Evolutionary conservation across 2,888 invertebrate genomes (phyloP), one percentile per base, ranked within the genome.

Genomic region (Drosophila flavopinicola): DNA sequence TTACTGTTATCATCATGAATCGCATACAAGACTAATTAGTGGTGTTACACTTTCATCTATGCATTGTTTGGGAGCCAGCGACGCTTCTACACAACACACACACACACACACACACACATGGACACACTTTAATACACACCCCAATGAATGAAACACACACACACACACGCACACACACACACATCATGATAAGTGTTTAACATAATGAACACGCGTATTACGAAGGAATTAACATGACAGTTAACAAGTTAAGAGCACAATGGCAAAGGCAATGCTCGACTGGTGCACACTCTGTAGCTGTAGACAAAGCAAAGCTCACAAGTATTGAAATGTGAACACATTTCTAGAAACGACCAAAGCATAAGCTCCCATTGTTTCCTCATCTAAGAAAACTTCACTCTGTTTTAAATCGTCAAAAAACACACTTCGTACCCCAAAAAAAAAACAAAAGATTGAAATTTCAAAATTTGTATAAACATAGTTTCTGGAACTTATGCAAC

Each of bases 1-100:
- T 84, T 87, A 79, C 86, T 85, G 87, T 85, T 84, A 87, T 84
- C 84, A 77, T 85, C 85, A 87, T 84, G 87, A 87, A 79, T 87
- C 87, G 84, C 80, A 87, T 69, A 79, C 78, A 75, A 57, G 66
- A 73, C 84, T 84, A 84, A 84, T 84, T 84, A 84, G 85, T 83
- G 71, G 77, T 85, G n/a, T 17, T 85, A 87, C 79, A 73, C 79
- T 85, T 85, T 82, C 83, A 71, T 79, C 77, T 83, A 68, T 57
- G 48, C 45, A 83, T 75, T 77, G 72, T 85, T 74, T 37, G 63
- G 51, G 59, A 66, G 38, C 56, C 17, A 35, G 44, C 52, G 39
- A 17, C 13, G 29, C 33, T 30, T 27, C 23, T 25, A n/a, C n/a
- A n/a, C n/a, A 9, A 10, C 45, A 44, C 27, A 32, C 30, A 13